Evolutionary conservation across 1,140 invertebrate species (phyloP), one percentile per base, ranked within the genome.

Genomic region (Trichonephila clavata): DNA sequence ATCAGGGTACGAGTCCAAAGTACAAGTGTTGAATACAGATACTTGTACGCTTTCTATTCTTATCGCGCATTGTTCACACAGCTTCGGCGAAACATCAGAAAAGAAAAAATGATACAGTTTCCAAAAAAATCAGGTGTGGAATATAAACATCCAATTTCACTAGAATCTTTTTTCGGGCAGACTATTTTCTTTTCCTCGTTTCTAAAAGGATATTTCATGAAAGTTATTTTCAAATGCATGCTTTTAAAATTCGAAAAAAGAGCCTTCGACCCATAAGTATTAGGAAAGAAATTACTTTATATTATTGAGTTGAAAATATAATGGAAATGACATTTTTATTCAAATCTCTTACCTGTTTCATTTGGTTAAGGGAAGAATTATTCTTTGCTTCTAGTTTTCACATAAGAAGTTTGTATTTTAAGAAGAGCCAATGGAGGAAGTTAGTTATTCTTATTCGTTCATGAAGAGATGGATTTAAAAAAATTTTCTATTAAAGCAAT

Each of bases 71-170:
- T 77, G 27, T 32, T 77, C 71, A 77, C 27, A 13, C 24, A 39
- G 27, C 24, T 32, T 39, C 71, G 18, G 14, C 14, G 4, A 77
- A 77, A 77, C 27, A 77, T 32, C 71, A 14, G 71, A 77, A 16
- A 77, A 32, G 27, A 32, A 77, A 77, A 77, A 77, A 77, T 77
- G 71, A 77, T 77, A 77, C 71, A 27, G 32, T 63, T 63, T 63
- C 61, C 61, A 0, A 63, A 77, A 77, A 32, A 77, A 18, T 77
- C 71, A 77, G 71, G 24, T 18, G 27, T 16, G 27, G 71, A 77
- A 77, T 77, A 77, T 39, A 77, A 77, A 77, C 71, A 77, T 77
- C 71, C 71, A 77, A 77, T 77, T 77, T 77, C 71, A 32, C 27
- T 32, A 14, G 32, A 77, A 77, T 77, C 71, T 39, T 27, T 77